Base-by-base conservation (phyloP, 2,113 vertebrate genomes). In the Hipposideros armiger region DNA sequence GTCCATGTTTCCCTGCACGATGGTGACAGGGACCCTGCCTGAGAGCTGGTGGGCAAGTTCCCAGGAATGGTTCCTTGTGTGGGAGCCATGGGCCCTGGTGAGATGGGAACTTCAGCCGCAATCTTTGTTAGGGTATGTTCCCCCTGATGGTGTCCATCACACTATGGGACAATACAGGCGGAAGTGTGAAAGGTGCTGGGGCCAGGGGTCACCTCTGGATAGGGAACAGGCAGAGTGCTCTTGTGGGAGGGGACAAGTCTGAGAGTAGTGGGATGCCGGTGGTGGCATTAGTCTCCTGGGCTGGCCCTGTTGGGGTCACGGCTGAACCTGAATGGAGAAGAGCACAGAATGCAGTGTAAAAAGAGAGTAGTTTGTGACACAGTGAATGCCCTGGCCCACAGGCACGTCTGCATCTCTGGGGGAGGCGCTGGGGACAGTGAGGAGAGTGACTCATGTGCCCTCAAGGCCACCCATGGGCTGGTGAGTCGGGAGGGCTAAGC, bases 371-470 rank as follows among this genome's bases (percentile, higher is more conserved):
- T 11, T 13, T 32, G 60, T 3, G 11, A 9, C 0, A 36, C 36
- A 36, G 36, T 36, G 36, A 36, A 36, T 36, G 36, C 36, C 36
- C 36, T 36, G 36, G 2, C 1, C 45, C 56, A 42, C 17, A n/a
- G 15, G 15, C 56, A 9, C 19, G 3, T 52, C 30, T 66, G 30
- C 16, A 13, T 13, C 58, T 22, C 36, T 10, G 20, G 70, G 67
- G 19, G 11, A 20, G 4, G 36, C 15, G 56, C 42, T 10, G 20
- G 78, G 22, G 5, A 4, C 66, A 1, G 8, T 8, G 60, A 52
- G 15, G 20, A 22, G 11, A n/a, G 78, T 0, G 0, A 45, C 0
- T 1, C 7, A 14, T 11, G 0, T 19, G n/a, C 19, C 56, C 0
- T 7, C 2, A 0, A 28, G 54, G 81, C 24, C 66, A 16, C 85